Evolutionary conservation across 2,888 invertebrate genomes (phyloP).

Genomic region (Zhengitettix transpicula): DNA sequence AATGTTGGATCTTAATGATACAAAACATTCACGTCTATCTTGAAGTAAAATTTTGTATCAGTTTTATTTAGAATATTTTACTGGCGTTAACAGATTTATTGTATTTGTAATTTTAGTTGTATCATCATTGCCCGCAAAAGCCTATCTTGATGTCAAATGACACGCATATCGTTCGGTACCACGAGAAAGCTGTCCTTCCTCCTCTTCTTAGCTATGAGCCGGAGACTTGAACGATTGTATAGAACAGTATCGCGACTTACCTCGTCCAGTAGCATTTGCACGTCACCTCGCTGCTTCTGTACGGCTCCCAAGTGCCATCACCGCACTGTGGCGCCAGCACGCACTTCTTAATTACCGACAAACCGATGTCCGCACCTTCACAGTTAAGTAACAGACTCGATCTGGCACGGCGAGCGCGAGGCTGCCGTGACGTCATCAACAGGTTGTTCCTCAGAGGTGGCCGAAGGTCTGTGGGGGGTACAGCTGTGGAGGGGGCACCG

Average conservation of each 20-base stretch:
- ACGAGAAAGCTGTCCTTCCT: no score
- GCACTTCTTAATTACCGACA: not conserved
- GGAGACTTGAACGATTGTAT: no score
- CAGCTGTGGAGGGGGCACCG: not conserved
- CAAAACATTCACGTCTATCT: no score
- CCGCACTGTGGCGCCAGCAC: not conserved
- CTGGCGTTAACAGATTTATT: no score
- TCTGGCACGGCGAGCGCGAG: not conserved
- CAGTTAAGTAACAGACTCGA: not conserved
- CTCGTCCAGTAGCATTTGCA: not conserved
- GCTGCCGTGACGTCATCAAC: conserved; percentile 11
- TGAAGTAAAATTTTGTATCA: no score
- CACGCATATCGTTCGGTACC: no score
- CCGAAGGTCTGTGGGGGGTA: conserved; percentile 13
- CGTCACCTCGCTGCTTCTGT: not conserved
- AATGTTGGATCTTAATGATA: no score
- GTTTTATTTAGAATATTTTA: no score
- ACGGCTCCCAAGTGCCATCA: not conserved
- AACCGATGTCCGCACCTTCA: not conserved
- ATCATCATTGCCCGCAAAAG: no score
- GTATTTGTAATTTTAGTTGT: no score
- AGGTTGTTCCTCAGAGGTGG: conserved; percentile 13
- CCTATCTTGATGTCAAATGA: no score
- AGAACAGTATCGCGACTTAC: not conserved
- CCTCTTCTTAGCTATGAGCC: no score